Conservation (phyloP, 2,113 vertebrate species). For the Nannospalax galili region DNA sequence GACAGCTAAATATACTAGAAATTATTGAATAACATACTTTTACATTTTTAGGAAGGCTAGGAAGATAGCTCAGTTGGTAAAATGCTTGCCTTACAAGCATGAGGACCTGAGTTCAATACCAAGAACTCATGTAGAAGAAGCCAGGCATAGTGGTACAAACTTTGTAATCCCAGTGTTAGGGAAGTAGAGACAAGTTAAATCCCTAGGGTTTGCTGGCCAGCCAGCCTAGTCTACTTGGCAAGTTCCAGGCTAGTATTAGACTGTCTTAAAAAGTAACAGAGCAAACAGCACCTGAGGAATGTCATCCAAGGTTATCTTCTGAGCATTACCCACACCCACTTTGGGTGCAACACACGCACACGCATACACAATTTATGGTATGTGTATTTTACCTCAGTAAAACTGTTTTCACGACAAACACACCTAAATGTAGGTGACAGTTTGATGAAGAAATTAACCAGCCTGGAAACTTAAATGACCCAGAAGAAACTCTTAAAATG, state of each 20-base stretch:
- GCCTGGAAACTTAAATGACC: slow-evolving; percentile 19
- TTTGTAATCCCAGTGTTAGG: not conserved
- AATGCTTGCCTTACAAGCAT: not conserved
- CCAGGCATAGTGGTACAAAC: not conserved
- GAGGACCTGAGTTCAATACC: not conserved
- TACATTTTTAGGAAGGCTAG: not conserved
- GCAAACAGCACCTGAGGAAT: not conserved
- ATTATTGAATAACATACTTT: not conserved
- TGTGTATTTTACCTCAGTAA: not conserved
- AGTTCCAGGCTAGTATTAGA: not conserved
- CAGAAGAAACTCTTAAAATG: slow-evolving; percentile 28
- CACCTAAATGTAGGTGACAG: not conserved
- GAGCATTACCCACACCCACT: not conserved
- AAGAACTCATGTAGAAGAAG: not conserved
- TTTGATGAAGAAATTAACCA: slow-evolving; percentile 39
- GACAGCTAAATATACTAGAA: not conserved
- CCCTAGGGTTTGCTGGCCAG: not conserved
- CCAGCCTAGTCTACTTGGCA: not conserved
- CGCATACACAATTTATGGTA: too few species aligned
- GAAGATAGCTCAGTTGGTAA: not conserved
- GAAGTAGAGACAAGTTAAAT: not conserved
- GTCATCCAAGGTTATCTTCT: not conserved
- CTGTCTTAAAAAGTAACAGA: not conserved
- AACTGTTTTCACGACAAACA: not conserved
- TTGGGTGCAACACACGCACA: not conserved